Base-by-base conservation (phyloP, 1,140 invertebrate species). In the Listronotus oregonensis region DNA sequence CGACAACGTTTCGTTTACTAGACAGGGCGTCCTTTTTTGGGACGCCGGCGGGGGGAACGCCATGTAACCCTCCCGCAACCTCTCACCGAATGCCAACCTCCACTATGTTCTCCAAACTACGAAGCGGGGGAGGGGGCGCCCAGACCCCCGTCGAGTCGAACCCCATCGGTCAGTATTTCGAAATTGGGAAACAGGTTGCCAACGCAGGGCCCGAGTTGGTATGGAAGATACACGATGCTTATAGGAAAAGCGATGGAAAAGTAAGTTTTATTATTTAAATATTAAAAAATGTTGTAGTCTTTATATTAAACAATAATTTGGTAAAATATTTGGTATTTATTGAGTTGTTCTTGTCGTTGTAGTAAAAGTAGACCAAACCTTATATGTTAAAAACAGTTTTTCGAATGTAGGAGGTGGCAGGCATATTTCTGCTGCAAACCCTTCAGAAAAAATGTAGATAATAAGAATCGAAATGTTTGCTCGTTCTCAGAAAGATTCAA, bases 151-250 rank as follows among this genome's bases (percentile, higher is more conserved):
- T 89, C 59, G 92, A 94, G 71, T 86, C 85, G 66, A 96, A 96
- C 80, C 93, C 95, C 3, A 94, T 98, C 70, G 85, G 87, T 68
- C 89, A 94, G 72, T 89, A 90, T 78, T 97, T 92, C 80, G 92
- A 95, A 65, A 87, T 96, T 55, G 91, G 93, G n/a, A 90, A 92
- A 72, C 90, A 93, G 75, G 84, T 88, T 47, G 93, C 91, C 17
- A 94, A 89, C 55, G 94, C 93, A 15, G 96, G 96, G 0, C 94
- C 94, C 0, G 94, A 96, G 74, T 86, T 94, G 62, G 87, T 94
- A 7, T 98, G 96, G 96, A 90, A 90, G 73, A 92, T 97, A 61
- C 91, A 95, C 75, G 94, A 98, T 70, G 95, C 90, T 0, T 90
- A 90, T 73, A 81, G 93, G 59, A 95, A 94, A 78, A 90, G 87